Percentiles rank a stretch among this genome's conserved stretches.
Evolutionary conservation across 1,140 invertebrate species (phyloP).

Genomic region (Steinernema feltiae): DNA sequence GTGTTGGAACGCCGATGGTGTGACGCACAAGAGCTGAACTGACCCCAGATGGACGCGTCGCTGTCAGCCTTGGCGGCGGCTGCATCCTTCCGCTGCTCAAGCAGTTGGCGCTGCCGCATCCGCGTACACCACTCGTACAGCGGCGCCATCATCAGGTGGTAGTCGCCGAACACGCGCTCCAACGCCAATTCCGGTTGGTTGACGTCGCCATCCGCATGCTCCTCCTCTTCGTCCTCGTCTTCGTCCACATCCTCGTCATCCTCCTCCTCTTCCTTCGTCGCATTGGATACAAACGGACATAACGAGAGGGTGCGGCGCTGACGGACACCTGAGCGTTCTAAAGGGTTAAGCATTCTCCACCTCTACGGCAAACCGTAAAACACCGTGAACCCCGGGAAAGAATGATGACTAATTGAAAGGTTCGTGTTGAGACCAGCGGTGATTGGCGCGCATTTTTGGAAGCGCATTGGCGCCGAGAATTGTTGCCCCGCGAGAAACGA

Average conservation of each 20-base stretch:
- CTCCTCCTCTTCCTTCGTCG: not conserved
- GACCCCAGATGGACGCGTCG: slow-evolving; percentile 38
- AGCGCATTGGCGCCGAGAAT: too few species aligned
- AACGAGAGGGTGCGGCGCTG: slow-evolving; percentile 31
- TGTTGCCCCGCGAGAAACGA: too few species aligned
- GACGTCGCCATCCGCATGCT: not conserved
- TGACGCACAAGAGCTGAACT: slow-evolving; percentile 34
- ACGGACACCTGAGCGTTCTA: slow-evolving; percentile 11
- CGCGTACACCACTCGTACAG: slow-evolving; percentile 50
- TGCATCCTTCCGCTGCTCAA: not conserved
- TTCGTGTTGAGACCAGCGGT: not conserved
- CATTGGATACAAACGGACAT: not conserved
- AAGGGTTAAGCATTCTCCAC: not conserved
- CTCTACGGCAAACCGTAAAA: not conserved
- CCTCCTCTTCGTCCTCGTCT: not conserved
- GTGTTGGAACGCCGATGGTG: slow-evolving; percentile 31
- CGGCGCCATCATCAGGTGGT: slow-evolving; percentile 52
- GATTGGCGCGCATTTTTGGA: too few species aligned
- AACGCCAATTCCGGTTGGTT: slow-evolving; percentile 37
- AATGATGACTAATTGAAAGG: too few species aligned
- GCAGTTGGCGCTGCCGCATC: slow-evolving; percentile 26
- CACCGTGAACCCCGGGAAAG: not conserved
- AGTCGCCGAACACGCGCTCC: slow-evolving; percentile 45
- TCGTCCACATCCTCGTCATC: not conserved
- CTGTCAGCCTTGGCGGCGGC: not conserved